phyloP scores from a whole-genome alignment of 30 jellyfish, hydroid and myxozoan genomes.

The Chironex yamaguchii region DNA sequence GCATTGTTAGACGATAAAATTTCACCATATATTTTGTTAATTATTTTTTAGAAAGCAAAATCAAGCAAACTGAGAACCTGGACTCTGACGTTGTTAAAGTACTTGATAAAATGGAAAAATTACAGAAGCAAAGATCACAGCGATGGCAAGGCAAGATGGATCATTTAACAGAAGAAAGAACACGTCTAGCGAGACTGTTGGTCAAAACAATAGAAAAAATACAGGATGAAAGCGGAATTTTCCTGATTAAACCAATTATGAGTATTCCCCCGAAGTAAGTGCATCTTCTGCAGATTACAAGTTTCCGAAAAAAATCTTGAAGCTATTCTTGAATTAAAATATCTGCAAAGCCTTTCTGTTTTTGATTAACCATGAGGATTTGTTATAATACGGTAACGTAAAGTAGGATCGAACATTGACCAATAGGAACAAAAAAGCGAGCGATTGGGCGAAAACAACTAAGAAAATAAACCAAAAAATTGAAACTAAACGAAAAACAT shows the following conservation, averaged over 20 bases:
- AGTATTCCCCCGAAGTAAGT: constrained; percentile 69
- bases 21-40: neutral
- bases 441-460: too few species aligned
- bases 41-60: constrained; percentile 33
- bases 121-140: constrained; percentile 56
- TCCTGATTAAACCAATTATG: constrained; percentile 81
- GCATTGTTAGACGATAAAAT: neutral
- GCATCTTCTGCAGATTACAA: too few species aligned
- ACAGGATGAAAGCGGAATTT: constrained; percentile 85
- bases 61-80: constrained; percentile 31
- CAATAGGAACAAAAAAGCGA: too few species aligned
- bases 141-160: constrained; percentile 77
- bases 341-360: too few species aligned
- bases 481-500: too few species aligned
- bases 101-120: constrained; percentile 75
- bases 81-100: constrained; percentile 58
- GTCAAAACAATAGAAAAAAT: constrained; percentile 76
- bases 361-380: too few species aligned
- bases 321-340: too few species aligned
- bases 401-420: too few species aligned
- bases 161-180: constrained; percentile 61
- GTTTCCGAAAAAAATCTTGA: too few species aligned
- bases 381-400: too few species aligned
- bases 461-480: too few species aligned
- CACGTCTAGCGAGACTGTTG: constrained; percentile 64